Base-by-base conservation (phyloP, 2,888 invertebrate genomes). In the Chymomyza amoena region DNA sequence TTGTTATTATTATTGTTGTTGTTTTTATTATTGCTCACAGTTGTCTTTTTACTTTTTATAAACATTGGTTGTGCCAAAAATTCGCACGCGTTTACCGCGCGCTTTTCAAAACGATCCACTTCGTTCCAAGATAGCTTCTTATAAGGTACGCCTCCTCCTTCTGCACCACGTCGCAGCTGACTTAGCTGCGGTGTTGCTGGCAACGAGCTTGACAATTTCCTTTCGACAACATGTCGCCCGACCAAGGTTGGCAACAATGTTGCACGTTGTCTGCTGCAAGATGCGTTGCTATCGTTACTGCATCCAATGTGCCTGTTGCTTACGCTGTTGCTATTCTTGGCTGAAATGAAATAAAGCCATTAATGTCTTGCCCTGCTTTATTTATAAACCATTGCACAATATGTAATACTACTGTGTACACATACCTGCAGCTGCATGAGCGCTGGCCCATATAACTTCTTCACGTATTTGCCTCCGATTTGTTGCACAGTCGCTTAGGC, bases 161-260 rank as follows among this genome's bases (percentile, higher is more conserved):
- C 75, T 64, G 76, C 77, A 72, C 74, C 73, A 32, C 80, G 79
- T 56, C 77, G 70, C 63, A 84, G 66, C 60, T 86, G 84, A 76
- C 81, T 83, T 57, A 88, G 70, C 69, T 87, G 84, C 50, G 88
- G 87, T 69, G 88, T 88, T 25, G 77, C 76, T 45, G 88, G 87
- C 77, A 88, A 61, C 60, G 88, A 88, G 25, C 77, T 81, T 16
- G 88, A 82, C 64, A 76, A 75, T 69, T 83, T 81, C 20, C 13
- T n/a, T 54, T 20, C 18, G 6, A 25, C 57, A 25, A 51, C 51
- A 64, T 56, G 56, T 4, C 50, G 61, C 56, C 61, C 6, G 20
- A 10, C 52, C 32, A 9, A 13, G 18, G 36, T 36, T 70, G 60
- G 45, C 67, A 61, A 57, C 64, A 64, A 59, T 61, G 67, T 54